Evolutionary conservation across 2,113 vertebrate species (phyloP).

Genomic region (Excalfactoria chinensis): DNA sequence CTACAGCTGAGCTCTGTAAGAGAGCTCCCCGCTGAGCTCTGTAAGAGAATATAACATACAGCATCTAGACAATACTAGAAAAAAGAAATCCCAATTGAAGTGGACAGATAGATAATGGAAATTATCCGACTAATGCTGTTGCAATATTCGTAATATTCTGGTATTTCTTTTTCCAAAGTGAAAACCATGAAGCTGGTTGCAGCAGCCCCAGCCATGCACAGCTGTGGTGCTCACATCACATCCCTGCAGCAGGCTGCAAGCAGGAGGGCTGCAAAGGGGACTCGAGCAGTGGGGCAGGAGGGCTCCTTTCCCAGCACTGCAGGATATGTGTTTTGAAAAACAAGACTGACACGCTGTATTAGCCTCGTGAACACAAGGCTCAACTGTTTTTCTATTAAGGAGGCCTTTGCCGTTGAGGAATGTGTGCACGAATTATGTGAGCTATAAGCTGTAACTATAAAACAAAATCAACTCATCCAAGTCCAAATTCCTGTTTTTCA

Average conservation of each 20-base stretch:
- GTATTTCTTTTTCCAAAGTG: not conserved
- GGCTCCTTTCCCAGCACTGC: not conserved
- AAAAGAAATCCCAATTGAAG: not conserved
- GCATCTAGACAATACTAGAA: not conserved
- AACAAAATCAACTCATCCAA: slow-evolving; percentile 36
- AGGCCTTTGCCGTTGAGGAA: slow-evolving; percentile 25
- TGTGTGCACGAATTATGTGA: slow-evolving; percentile 43
- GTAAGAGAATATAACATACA: not conserved
- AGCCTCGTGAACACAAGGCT: slow-evolving; percentile 1
- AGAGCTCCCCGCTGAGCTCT: no score
- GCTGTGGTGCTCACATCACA: not conserved
- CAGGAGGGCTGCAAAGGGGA: not conserved
- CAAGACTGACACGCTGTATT: not conserved
- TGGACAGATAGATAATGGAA: not conserved
- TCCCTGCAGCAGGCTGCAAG: not conserved
- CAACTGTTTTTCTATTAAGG: slow-evolving; percentile 43
- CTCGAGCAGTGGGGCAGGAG: not conserved
- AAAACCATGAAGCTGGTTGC: not conserved
- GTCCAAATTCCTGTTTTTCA: slow-evolving; percentile 67
- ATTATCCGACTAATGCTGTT: not conserved
- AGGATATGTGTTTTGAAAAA: not conserved
- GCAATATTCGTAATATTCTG: not conserved
- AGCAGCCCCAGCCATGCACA: not conserved
- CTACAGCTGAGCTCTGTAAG: not conserved
- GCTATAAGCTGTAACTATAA: slow-evolving; percentile 53